These are phyloP conservation scores for Meles meles DNA, from an alignment of 2,113 vertebrate genomes.

Conservation along the genomic window DNA sequence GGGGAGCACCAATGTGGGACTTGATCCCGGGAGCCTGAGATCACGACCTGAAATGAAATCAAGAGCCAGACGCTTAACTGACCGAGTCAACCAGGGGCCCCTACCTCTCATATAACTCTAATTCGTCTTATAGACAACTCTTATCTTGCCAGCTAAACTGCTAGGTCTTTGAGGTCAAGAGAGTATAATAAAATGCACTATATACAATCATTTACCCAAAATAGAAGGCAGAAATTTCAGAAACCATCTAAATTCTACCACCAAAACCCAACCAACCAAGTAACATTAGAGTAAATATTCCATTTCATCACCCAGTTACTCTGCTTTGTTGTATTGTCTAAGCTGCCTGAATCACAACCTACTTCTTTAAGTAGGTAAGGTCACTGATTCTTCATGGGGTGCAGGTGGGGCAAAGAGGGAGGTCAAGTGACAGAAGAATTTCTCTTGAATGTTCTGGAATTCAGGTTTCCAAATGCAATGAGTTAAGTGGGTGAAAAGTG, in stretches of 20 bases:
- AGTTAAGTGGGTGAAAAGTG: background rate
- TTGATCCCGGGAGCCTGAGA: background rate
- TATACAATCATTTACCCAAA: background rate
- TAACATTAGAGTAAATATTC: background rate
- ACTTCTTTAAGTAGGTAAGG: background rate
- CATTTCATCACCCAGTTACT: background rate
- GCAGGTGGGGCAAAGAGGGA: accelerated
- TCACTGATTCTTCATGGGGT: background rate
- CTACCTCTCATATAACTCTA: background rate
- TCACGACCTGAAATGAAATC: background rate
- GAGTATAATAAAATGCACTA: background rate
- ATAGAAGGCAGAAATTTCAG: background rate
- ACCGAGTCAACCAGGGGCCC: background rate
- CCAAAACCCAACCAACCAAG: background rate
- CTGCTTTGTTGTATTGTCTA: background rate
- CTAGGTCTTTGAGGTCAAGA: background rate
- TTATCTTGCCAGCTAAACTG: background rate
- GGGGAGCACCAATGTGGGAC: background rate
- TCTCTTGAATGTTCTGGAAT: background rate
- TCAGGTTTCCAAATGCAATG: background rate
- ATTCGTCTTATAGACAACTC: background rate
- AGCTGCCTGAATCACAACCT: background rate
- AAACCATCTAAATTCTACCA: background rate
- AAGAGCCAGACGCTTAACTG: background rate
- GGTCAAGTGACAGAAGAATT: background rate